Evolutionary conservation across 2,113 vertebrate species (phyloP).

Genomic region (Calonectris borealis): DNA sequence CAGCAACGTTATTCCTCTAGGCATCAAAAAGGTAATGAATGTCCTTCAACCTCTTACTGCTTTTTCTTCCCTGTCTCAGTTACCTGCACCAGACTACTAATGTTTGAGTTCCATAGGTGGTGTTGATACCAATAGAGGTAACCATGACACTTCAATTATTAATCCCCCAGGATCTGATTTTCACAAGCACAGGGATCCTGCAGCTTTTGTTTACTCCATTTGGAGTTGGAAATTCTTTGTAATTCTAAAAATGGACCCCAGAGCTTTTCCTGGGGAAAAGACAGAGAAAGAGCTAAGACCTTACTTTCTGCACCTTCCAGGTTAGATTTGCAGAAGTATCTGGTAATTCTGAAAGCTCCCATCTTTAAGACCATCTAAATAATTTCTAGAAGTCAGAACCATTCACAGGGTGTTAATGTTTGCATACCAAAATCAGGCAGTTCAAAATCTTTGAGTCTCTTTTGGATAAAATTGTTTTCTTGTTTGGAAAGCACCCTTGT

Average conservation of each 20-base stretch:
- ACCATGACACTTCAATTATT: not conserved
- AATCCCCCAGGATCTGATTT: not conserved
- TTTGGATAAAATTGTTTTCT: not conserved
- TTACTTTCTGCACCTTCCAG: not conserved
- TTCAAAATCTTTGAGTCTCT: not conserved
- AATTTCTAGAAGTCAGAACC: not conserved
- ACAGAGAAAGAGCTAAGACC: not conserved
- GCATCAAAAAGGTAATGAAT: slow-evolving; percentile 82
- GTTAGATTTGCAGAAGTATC: not conserved
- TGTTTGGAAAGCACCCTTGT: not conserved
- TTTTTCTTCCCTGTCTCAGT: slow-evolving; percentile 83
- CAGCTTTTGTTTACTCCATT: not conserved
- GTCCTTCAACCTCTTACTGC: slow-evolving; percentile 84
- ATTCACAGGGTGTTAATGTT: not conserved
- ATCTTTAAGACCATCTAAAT: not conserved
- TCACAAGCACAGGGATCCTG: not conserved
- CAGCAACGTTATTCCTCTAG: slow-evolving; percentile 86
- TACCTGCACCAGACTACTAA: slow-evolving; percentile 69
- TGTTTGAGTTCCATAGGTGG: slow-evolving; percentile 18
- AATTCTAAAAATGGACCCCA: not conserved
- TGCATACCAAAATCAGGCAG: not conserved
- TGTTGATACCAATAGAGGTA: not conserved
- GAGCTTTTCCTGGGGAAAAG: not conserved
- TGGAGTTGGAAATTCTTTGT: not conserved
- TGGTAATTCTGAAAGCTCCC: not conserved